These are phyloP conservation scores for Agelastica alni DNA, from an alignment of 2,888 invertebrate species.

Conservation along the genomic window DNA sequence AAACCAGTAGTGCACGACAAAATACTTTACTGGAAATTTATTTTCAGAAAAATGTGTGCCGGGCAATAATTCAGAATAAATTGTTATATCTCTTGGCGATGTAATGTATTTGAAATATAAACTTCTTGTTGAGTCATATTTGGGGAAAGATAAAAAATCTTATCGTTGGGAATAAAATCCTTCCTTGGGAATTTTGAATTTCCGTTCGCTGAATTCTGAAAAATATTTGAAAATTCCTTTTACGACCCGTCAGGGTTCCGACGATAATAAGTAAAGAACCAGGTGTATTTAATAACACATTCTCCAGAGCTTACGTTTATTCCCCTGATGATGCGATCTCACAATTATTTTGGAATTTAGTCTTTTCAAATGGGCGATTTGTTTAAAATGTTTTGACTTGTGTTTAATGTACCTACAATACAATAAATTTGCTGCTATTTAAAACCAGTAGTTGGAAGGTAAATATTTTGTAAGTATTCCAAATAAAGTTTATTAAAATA, in stretches of 20 bases:
- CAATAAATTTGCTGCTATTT: no score
- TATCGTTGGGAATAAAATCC: slow-evolving; percentile 6
- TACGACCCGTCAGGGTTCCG: not conserved
- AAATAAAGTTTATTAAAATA: no score
- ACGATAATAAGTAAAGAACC: not conserved
- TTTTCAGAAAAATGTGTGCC: slow-evolving; percentile 19
- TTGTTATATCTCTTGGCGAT: slow-evolving; percentile 24
- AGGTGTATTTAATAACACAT: no score
- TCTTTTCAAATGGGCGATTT: no score
- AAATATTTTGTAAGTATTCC: no score
- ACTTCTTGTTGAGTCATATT: slow-evolving; percentile 20
- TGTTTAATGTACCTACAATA: no score
- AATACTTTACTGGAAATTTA: slow-evolving; percentile 20
- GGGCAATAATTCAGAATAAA: slow-evolving; percentile 24
- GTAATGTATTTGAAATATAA: slow-evolving; percentile 25
- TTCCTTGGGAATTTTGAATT: slow-evolving; percentile 13
- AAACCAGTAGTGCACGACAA: slow-evolving; percentile 23
- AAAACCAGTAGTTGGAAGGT: no score
- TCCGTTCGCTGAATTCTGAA: not conserved
- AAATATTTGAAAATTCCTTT: slow-evolving; percentile 4
- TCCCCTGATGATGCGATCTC: no score
- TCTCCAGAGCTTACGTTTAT: no score
- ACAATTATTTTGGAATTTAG: no score
- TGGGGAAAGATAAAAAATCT: slow-evolving; percentile 18
- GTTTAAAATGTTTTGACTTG: no score